Evolutionary conservation across 2,113 vertebrate species (phyloP), one percentile per base, ranked within the genome.

Genomic region (Ceyx margarethae): DNA sequence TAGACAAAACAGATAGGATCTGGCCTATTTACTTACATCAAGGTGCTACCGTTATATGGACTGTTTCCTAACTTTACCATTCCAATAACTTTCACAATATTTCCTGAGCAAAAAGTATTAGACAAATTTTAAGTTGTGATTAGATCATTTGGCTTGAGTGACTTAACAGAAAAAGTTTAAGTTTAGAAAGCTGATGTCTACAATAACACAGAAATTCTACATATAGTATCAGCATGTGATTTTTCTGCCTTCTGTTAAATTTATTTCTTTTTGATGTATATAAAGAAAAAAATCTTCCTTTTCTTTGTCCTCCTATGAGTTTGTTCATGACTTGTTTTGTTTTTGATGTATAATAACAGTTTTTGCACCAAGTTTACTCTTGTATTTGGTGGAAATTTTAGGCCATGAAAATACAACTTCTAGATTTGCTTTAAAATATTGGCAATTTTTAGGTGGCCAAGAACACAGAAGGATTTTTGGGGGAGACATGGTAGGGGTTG

Each of bases 321-420:
- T 26, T 82, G 8, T 28, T 75, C 35, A 25, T 23, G 16, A 2
- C 6, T 72, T 0, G 0, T 53, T 68, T 40, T 53, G 4, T 7
- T 73, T 74, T 51, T 33, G 9, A 31, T 2, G 0, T 40, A 11
- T n/a, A 18, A 10, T 20, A 35, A 4, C 16, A 71, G 9, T 7
- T 81, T 86, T 78, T 16, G 26, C 29, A 53, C 5, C 5, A 48
- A 56, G 18, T 37, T 69, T 31, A 10, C 20, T 6, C 28, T 35
- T 6, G 0, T 12, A 7, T 6, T 43, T 68, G 8, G 11, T 81
- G 56, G 46, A 61, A 89, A 10, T 8, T 22, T 58, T 65, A 6
- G 8, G 22, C 15, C 2, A 6, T 48, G 12, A 15, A 31, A 57
- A 48, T 45, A 17, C n/a, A 35, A 69, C 64, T 69, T 61, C 22